Base-by-base conservation (phyloP, 1,140 invertebrate species). In the Drosophila ananassae region DNA sequence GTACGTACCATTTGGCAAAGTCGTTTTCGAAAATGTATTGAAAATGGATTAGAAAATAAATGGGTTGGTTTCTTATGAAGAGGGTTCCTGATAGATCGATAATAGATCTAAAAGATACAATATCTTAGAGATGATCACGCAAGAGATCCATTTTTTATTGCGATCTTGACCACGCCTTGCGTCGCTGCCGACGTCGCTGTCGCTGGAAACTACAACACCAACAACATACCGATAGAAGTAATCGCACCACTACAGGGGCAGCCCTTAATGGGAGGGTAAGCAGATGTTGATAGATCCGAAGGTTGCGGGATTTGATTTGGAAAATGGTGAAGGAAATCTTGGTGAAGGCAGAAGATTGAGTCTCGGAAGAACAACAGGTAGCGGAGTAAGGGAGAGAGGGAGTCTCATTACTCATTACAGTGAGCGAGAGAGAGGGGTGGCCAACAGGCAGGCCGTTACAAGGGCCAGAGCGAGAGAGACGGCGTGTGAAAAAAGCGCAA, bases 321-420 rank as follows among this genome's bases (percentile, higher is more conserved):
- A 82, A 85, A 85, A 87, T 87, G 81, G 81, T 87, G 81, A 51
- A 58, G 58, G 57, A 81, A 81, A 30, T 32, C 63, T 10, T 32
- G 21, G 17, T 17, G 17, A 17, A 17, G 17, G 10, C 6, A 39
- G 34, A n/a, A 39, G 17, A 17, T 17, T 17, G 0, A 0, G 34
- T 64, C 9, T 24, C 56, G 41, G 13, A 39, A 22, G 41, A 44
- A 63, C 58, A 61, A 78, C 64, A 64, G 63, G 58, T 69, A 64
- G 8, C 25, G 21, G 32, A 60, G 12, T 2, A 8, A 37, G 59
- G 52, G 57, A 67, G 73, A 71, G 25, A 25, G 51, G 60, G 57
- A 56, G 48, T 22, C 60, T 55, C 55, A 13, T 44, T 44, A 21
- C 41, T 17, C 17, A 17, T 17, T 17, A 17, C 17, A 52, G 60